phyloP scores from a whole-genome alignment of 2,797 vertebrate species.

The Gobio occitaniae region DNA sequence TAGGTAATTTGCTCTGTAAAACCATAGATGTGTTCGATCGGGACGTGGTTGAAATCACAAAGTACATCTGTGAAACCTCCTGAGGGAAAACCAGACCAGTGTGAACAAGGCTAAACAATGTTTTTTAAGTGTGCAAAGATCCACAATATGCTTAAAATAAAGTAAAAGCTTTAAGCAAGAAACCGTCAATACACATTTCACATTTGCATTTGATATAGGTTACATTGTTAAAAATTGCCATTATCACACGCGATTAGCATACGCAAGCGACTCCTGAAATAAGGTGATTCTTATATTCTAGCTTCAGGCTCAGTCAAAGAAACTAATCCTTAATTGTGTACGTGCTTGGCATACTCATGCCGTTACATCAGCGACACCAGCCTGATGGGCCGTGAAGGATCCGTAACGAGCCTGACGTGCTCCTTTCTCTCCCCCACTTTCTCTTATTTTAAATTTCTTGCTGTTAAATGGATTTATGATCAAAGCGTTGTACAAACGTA shows the following conservation, averaged over 20 bases:
- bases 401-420: conserved; percentile 68
- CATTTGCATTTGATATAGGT: conserved; percentile 46
- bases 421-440: conserved; percentile 67
- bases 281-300: conserved; percentile 52
- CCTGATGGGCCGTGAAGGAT: conserved; percentile 74
- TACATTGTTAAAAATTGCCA: conserved; percentile 48
- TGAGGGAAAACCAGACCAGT: background rate
- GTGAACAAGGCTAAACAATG: background rate
- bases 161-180: conserved; percentile 19
- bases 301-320: conserved; percentile 63
- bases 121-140: conserved; percentile 11
- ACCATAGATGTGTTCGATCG: background rate
- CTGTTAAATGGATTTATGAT: conserved; percentile 82
- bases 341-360: conserved; percentile 66
- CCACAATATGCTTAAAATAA: conserved; percentile 26
- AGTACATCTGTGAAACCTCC: background rate
- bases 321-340: conserved; percentile 69
- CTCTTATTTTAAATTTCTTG: conserved; percentile 70
- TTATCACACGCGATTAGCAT: conserved; percentile 44
- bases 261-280: conserved; percentile 45
- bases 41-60: conserved; percentile 10
- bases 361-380: conserved; percentile 17
- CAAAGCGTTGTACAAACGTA: conserved; percentile 73
- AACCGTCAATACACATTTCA: conserved; percentile 24
- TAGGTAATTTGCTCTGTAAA: conserved; percentile 13